Evolutionary conservation across 2,888 invertebrate genomes (phyloP), one percentile per base, ranked within the genome.

Genomic region (Xestia rhomboidea): DNA sequence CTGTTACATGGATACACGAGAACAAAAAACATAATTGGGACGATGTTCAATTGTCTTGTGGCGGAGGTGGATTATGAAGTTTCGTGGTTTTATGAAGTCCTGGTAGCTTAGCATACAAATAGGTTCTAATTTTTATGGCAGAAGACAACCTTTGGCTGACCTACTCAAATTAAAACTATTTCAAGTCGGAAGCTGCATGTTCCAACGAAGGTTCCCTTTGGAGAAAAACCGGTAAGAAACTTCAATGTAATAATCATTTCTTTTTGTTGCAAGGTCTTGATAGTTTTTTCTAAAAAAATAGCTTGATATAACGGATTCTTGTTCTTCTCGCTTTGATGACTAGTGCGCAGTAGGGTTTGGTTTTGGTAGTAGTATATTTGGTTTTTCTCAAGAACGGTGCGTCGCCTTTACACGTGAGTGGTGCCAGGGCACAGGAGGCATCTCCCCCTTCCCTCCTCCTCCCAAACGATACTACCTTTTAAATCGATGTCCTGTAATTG

Each of bases 11-110:
- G 34, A 46, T 68, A 46, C 49, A 77, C 41, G 46, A 49, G 11
- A 34, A 38, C 64, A 68, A 85, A 84, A 85, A 68, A 76, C 68
- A 38, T 54, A 46, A 76, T 76, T 68, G 60, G 49, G 54, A 41
- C 49, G 64, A 67, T 68, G 60, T 66, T 72, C 57, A 62, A 34
- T 63, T 54, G 46, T 60, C 49, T 60, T 44, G 41, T 64, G 27
- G 57, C 27, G 15, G 21, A 24, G 7, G 30, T 44, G 21, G 46
- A 21, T 70, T 21, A 18, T 34, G 34, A 41, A 18, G 30, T 44
- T 64, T 30, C 15, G 63, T 49, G n/a, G 41, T 27, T 54, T 15
- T 44, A 60, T 78, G 41, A 30, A 49, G 8, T 57, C 54, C 27
- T 74, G 60, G 41, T 62, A 71, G 18, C 18, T 13, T 5, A 3